Percentiles rank a stretch among this genome's conserved stretches.
Conservation (phyloP, 1,140 invertebrate genomes). For the Drosophila sechellia region DNA sequence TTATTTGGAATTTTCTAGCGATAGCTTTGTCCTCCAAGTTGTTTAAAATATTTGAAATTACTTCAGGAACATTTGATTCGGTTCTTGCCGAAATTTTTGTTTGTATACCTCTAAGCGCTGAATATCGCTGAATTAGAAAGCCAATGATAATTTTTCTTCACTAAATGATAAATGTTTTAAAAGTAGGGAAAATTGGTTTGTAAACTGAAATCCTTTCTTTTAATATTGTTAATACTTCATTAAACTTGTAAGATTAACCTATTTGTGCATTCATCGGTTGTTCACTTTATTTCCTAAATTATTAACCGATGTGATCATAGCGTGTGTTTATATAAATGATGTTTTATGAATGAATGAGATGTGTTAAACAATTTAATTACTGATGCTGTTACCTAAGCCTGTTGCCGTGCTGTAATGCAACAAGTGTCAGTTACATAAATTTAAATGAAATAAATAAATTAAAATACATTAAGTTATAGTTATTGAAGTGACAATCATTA, state of each 20-base stretch:
- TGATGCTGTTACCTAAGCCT: background rate
- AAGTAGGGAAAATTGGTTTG: too few species aligned
- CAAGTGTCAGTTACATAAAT: background rate
- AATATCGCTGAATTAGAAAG: too few species aligned
- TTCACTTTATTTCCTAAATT: conserved; percentile 11
- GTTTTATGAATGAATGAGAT: too few species aligned
- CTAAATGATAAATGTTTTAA: too few species aligned
- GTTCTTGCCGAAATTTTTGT: background rate
- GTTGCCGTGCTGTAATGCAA: background rate
- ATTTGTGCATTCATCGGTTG: background rate
- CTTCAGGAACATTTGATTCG: conserved; percentile 2
- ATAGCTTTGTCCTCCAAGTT: background rate
- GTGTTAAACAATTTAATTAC: too few species aligned
- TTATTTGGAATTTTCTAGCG: conserved; percentile 39
- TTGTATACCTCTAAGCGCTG: background rate
- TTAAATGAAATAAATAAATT: background rate
- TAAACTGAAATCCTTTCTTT: too few species aligned
- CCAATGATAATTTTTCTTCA: too few species aligned
- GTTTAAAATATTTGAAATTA: conserved; percentile 17
- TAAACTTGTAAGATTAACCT: too few species aligned
- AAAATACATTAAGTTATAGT: background rate
- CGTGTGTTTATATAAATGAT: too few species aligned
- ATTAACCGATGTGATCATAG: background rate
- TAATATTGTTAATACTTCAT: background rate
- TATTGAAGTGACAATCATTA: conserved; percentile 37